Base-by-base conservation (phyloP, 2,888 invertebrate genomes). In the Eupithecia vulgata region DNA sequence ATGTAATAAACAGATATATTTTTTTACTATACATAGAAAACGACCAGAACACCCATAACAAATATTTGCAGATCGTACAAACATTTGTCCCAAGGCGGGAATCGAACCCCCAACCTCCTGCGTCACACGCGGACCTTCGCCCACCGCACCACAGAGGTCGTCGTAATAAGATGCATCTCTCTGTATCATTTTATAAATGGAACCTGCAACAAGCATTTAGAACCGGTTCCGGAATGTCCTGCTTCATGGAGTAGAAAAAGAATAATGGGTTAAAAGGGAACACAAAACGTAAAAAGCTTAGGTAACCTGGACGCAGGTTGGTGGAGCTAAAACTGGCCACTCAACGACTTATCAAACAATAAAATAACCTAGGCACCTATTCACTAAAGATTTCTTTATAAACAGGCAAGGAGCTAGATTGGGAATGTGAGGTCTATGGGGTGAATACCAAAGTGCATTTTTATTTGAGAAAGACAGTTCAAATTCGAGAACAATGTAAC, bases 401-500 rank as follows among this genome's bases (percentile, higher is more conserved):
- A n/a, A 52, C 21, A 52, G 7, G 5, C 57, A 57, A 57, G 21
- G 48, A 48, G n/a, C n/a, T 52, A 1, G 21, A 57, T 57, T 57
- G 2, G 25, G 5, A 25, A 1, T 25, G 13, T 12, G 25, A 21
- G 4, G n/a, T 10, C 21, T n/a, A 13, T 57, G 12, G 21, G 21
- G 21, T 48, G 0, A 2, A 6, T 42, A 21, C n/a, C n/a, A 21
- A 21, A 52, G 12, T 13, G 57, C 57, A 25, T 25, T 57, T 48
- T 57, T 57, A 25, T 25, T 57, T 57, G 57, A 57, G 25, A 57
- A 57, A 57, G 25, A 10, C 48, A 64, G 67, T 68, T 68, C 68
- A 71, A 72, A 68, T 68, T 52, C 68, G 67, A 72, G 68, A 70
- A 68, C 65, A 59, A 52, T 70, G 65, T 75, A 52, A 66, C 72